Evolutionary conservation across 1,140 invertebrate species (phyloP).

Genomic region (Megalonaias nervosa): DNA sequence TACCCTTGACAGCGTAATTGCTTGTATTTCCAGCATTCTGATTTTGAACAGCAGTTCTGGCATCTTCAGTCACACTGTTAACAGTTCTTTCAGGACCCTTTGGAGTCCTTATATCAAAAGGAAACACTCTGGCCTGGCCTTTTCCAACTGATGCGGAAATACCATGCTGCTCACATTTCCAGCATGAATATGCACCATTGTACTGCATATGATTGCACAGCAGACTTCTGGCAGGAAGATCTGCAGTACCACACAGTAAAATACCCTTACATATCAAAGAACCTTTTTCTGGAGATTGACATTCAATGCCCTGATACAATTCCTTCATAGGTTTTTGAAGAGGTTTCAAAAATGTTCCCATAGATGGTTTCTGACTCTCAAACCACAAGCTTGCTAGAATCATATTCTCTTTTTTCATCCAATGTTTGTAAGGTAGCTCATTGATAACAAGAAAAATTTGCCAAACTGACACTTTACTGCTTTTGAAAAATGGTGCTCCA

Average conservation of each 20-base stretch:
- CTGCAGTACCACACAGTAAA: conserved; percentile 15
- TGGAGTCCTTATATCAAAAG: conserved; percentile 14
- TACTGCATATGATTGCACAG: conserved; percentile 29
- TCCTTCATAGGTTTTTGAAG: conserved; percentile 7
- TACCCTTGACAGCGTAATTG: conserved; percentile 9
- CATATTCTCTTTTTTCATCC: conserved; percentile 31
- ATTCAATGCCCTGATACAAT: conserved; percentile 13
- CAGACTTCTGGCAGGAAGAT: conserved; percentile 27
- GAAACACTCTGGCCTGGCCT: conserved; percentile 21
- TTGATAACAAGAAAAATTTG: conserved; percentile 34
- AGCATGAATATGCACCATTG: conserved; percentile 27
- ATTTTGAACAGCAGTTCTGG: not conserved
- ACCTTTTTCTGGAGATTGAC: not conserved
- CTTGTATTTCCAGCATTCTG: not conserved
- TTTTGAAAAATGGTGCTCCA: conserved; percentile 27
- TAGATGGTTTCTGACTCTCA: conserved; percentile 16
- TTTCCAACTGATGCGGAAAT: conserved; percentile 18
- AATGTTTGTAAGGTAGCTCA: conserved; percentile 23
- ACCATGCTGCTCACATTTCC: conserved; percentile 25
- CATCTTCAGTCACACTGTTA: conserved; percentile 2
- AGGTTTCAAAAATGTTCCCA: conserved; percentile 22
- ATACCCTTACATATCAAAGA: not conserved
- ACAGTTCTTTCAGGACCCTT: conserved; percentile 1
- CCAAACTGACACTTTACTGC: conserved; percentile 29
- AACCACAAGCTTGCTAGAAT: conserved; percentile 23